Evolutionary conservation across 2,113 vertebrate species (phyloP).

Genomic region (Colius striatus): DNA sequence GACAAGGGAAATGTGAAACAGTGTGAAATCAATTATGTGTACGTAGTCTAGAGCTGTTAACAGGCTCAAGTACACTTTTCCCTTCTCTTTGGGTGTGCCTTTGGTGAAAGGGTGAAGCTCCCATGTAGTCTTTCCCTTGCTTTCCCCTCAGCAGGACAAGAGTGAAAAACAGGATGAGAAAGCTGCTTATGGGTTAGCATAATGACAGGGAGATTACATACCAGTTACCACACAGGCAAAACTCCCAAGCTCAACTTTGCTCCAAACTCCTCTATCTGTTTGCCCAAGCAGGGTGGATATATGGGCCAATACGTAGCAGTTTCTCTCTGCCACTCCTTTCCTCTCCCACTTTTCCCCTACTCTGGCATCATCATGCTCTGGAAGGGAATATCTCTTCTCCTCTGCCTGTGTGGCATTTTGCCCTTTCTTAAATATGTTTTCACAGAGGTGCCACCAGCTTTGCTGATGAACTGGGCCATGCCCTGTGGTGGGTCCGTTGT

Average conservation of each 20-base stretch:
- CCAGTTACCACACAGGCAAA: not conserved
- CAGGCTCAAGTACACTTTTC: not conserved
- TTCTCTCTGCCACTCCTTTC: not conserved
- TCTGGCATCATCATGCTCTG: not conserved
- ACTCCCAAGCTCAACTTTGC: not conserved
- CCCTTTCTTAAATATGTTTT: not conserved
- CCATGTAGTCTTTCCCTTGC: not conserved
- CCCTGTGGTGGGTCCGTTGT: not conserved
- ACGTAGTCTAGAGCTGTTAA: conserved; percentile 62
- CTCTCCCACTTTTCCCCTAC: not conserved
- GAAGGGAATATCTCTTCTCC: not conserved
- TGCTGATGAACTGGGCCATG: not conserved
- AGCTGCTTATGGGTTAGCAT: not conserved
- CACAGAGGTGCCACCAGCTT: not conserved
- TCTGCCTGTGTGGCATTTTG: not conserved
- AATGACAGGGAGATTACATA: not conserved
- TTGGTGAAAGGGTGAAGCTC: not conserved
- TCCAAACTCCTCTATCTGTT: not conserved
- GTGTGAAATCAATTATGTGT: conserved; percentile 98
- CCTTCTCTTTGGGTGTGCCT: accelerated
- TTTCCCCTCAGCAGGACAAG: not conserved
- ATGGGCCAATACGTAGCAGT: not conserved
- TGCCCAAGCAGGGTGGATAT: not conserved
- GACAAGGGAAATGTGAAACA: conserved; percentile 95
- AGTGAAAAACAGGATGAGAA: not conserved